Conservation (phyloP, 2,888 invertebrate species). For the Eristalis tenax region DNA sequence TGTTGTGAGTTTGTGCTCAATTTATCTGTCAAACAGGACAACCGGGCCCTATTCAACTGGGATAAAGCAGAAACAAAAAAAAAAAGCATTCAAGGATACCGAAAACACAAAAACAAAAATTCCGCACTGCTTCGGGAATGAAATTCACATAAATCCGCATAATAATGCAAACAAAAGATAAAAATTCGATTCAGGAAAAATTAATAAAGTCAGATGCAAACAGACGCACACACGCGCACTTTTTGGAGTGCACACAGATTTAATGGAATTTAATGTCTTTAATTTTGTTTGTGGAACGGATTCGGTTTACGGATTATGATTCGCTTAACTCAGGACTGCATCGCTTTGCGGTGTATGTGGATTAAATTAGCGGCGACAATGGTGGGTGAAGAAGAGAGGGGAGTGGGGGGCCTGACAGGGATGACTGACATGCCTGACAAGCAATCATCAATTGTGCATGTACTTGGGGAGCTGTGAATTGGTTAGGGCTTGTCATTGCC, state of each 20-base stretch:
- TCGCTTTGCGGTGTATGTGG: background rate
- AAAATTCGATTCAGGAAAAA: conserved; percentile 59
- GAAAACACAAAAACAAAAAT: conserved; percentile 8
- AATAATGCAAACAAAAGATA: conserved; percentile 62
- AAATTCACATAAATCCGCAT: conserved; percentile 49
- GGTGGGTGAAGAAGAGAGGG: background rate
- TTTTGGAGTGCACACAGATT: conserved; percentile 10
- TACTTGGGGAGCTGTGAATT: background rate
- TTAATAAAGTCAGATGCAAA: conserved; percentile 35
- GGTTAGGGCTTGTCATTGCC: too few relatives aligned
- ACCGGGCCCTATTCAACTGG: background rate
- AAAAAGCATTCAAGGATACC: background rate
- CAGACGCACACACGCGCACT: background rate
- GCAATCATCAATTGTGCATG: background rate
- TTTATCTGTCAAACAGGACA: conserved; percentile 17
- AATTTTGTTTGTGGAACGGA: conserved; percentile 32
- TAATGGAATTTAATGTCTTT: conserved; percentile 41
- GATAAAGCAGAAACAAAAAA: background rate
- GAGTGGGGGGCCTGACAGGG: background rate
- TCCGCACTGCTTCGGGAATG: conserved; percentile 29
- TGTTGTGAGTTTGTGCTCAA: conserved; percentile 10
- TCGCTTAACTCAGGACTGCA: background rate
- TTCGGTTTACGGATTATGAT: conserved; percentile 9
- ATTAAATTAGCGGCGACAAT: background rate
- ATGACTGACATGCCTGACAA: background rate